A percentile compares a stretch with the other conserved stretches of the same genome.
phyloP scores from a whole-genome alignment of 2,113 vertebrate species.

The Oophaga pumilio region DNA sequence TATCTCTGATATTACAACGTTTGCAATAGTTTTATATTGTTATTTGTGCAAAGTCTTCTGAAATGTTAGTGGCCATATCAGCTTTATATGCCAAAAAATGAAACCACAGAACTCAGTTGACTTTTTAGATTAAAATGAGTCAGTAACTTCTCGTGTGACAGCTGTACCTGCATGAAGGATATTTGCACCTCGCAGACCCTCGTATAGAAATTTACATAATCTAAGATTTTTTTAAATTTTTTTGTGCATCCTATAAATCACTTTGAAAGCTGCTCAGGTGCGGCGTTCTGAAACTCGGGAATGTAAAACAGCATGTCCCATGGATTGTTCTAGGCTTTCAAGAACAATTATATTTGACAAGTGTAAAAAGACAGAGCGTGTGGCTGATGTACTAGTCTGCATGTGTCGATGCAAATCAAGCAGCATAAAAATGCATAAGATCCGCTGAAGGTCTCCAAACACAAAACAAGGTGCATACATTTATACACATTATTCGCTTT shows the following conservation, averaged over 20 bases:
- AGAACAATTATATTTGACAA: conserved; percentile 39
- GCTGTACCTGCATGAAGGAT: neutral
- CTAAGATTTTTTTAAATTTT: neutral
- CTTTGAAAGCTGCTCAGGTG: neutral
- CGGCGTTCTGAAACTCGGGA: neutral
- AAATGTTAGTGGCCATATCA: no score
- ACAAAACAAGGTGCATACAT: neutral
- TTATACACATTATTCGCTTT: neutral
- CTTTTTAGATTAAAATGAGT: no score
- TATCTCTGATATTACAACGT: no score
- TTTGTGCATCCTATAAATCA: neutral
- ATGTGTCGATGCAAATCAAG: conserved; percentile 19
- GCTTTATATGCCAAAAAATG: no score
- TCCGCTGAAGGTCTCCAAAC: neutral
- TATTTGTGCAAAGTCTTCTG: no score
- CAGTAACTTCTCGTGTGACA: no score
- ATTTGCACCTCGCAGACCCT: neutral
- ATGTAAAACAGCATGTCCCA: neutral
- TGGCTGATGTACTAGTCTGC: conserved; percentile 2
- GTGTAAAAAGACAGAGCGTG: conserved; percentile 21
- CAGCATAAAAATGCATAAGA: conserved; percentile 30
- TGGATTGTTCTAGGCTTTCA: conserved; percentile 24
- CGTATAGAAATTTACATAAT: neutral
- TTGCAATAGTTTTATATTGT: no score
- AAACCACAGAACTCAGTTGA: no score